These are phyloP conservation scores for Drosophila cardini DNA, from an alignment of 1,140 invertebrate genomes.

Conservation along the genomic window DNA sequence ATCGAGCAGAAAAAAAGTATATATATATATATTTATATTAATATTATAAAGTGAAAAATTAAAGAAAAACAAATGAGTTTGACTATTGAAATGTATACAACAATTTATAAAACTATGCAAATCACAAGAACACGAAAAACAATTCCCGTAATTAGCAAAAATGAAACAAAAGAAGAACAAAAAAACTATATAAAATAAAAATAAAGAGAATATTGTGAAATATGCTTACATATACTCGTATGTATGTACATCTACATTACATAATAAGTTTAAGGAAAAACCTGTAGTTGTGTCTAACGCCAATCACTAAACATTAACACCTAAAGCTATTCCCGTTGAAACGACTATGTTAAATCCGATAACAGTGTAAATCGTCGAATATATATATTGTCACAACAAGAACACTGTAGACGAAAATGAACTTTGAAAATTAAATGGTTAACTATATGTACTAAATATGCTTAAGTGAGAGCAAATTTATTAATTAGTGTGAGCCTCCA, in stretches of 20 bases:
- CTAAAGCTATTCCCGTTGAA: constrained; percentile 42
- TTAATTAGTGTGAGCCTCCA: constrained; percentile 27
- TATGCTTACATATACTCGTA: constrained; percentile 55
- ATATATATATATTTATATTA: constrained; percentile 58
- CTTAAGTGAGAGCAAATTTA: constrained; percentile 47
- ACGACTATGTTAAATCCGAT: constrained; percentile 59
- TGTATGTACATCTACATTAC: constrained; percentile 36
- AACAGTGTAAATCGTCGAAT: constrained; percentile 40
- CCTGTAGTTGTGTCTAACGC: constrained; percentile 77
- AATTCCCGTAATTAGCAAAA: constrained; percentile 67
- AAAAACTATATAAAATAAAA: too few species aligned
- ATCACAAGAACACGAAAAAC: constrained; percentile 29
- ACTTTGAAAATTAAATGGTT: constrained; percentile 1
- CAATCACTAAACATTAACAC: constrained; percentile 66
- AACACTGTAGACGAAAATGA: constrained; percentile 14
- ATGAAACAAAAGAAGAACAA: constrained; percentile 40
- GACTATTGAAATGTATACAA: constrained; percentile 79
- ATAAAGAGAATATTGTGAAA: constrained; percentile 61
- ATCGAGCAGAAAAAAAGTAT: constrained; percentile 61
- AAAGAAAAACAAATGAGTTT: constrained; percentile 69
- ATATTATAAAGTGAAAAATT: constrained; percentile 55
- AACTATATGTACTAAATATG: constrained; percentile 43
- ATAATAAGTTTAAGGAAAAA: constrained; percentile 60
- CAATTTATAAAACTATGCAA: constrained; percentile 72
- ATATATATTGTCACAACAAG: constrained; percentile 22